These are phyloP conservation scores for Tylochromis polylepis DNA, from an alignment of 2,113 vertebrate genomes.

Conservation along the genomic window DNA sequence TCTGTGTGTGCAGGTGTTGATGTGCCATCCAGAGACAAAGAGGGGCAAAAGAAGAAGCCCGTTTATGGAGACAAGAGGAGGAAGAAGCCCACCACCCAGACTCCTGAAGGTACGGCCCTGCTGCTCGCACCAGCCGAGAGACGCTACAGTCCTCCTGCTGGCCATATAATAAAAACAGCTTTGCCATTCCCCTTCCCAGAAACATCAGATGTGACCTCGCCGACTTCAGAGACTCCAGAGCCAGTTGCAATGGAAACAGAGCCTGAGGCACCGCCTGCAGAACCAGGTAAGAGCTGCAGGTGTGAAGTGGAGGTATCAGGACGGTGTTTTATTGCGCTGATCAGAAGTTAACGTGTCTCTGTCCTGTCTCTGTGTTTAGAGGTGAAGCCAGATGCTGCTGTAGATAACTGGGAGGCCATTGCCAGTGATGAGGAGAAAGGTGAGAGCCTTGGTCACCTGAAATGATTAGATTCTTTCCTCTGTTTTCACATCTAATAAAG, in stretches of 20 bases:
- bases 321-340: not conserved
- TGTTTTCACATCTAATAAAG: not conserved
- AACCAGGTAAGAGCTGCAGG: constrained; percentile 57
- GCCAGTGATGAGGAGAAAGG: constrained; percentile 89
- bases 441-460: not conserved
- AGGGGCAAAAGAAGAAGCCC: constrained; percentile 93
- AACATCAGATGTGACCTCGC: constrained; percentile 70
- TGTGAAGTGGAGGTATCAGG: not conserved
- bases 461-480: not conserved
- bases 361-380: constrained; percentile 45
- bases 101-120: constrained; percentile 79
- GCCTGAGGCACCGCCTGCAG: constrained; percentile 51
- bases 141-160: not conserved
- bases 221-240: constrained; percentile 72
- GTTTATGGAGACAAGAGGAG: constrained; percentile 92
- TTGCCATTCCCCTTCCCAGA: constrained; percentile 18
- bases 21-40: constrained; percentile 94
- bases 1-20: constrained; percentile 80
- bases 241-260: constrained; percentile 51
- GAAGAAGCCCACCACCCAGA: constrained; percentile 82
- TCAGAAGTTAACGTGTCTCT: not conserved
- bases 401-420: constrained; percentile 98
- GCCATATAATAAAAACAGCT: not conserved
- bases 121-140: not conserved
- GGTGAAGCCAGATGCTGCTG: constrained; percentile 72